Conservation (phyloP, 2,113 vertebrate genomes). For the Oncorhynchus tshawytscha region DNA sequence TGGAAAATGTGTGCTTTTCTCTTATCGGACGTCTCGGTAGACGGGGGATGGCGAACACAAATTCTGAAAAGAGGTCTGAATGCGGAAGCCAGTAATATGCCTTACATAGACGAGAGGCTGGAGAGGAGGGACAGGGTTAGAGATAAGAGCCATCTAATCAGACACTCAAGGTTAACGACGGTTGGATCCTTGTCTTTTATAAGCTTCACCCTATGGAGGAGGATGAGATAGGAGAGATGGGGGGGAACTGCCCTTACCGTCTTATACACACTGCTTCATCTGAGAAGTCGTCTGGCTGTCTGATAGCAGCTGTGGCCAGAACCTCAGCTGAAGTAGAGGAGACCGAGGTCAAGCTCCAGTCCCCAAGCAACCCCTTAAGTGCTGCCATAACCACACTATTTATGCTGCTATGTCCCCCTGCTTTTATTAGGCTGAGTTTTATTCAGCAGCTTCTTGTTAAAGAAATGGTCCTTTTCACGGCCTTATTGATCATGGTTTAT, state of each 20-base stretch:
- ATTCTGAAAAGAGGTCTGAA: not conserved
- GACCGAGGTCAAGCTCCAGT: too few species aligned
- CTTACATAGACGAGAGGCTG: not conserved
- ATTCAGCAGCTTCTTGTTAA: slow-evolving; percentile 17
- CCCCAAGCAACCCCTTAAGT: slow-evolving; percentile 4
- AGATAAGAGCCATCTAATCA: not conserved
- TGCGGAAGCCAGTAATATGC: not conserved
- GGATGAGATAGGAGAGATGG: too few species aligned
- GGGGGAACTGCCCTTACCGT: too few species aligned
- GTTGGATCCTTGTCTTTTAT: not conserved
- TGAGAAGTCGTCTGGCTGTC: not conserved
- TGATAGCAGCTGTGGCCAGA: too few species aligned
- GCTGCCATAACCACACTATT: slow-evolving; percentile 5
- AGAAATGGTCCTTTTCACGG: slow-evolving; percentile 17
- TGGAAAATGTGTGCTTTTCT: not conserved
- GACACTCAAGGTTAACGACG: not conserved
- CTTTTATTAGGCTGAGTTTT: not conserved
- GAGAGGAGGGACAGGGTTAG: not conserved
- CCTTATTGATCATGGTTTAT: slow-evolving; percentile 17
- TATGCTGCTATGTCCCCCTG: slow-evolving; percentile 5
- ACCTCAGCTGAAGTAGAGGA: too few species aligned
- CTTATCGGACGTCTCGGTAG: not conserved
- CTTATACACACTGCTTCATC: not conserved
- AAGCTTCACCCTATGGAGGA: not conserved
- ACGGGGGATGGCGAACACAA: not conserved